Evolutionary conservation across 2,113 vertebrate species (phyloP), one percentile per base, ranked within the genome.

Genomic region (Oreochromis niloticus): DNA sequence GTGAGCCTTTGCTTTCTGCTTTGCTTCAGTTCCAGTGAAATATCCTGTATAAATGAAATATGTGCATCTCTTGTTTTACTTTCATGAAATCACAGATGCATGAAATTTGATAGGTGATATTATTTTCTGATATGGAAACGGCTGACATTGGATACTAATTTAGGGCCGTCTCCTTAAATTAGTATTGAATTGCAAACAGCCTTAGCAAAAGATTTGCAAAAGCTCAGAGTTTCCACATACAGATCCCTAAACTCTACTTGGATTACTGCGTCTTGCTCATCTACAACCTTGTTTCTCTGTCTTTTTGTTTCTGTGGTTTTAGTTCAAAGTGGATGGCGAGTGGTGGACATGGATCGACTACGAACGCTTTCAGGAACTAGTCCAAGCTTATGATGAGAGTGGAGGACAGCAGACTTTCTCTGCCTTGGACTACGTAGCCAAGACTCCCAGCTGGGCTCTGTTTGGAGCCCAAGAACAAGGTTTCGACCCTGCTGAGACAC

Each of bases 301-400:
- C 22, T 39, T 50, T 52, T 80, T 17, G 13, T 6, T 80, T 24
- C 68, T 84, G 24, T 81, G 17, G 27, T 86, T 92, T 82, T 92
- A 99, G 98, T 99, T 99, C 94, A 98, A 97, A 95, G 92, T 98
- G 14, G 87, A 94, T 0, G 96, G 97, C 0, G 96, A 97, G 85
- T 99, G 98, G 98, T 96, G 96, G 96, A 99, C 98, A 0, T 99
- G 98, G 98, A 99, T 99, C 0, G 87, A 99, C 95, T 99, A 98
- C 2, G 89, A 94, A 27, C 95, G 96, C 6, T 99, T 99, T 94
- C 99, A 98, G 92, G 95, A 97, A 79, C 96, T 99, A 61, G 89
- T 96, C 54, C 91, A 43, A 83, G 93, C 88, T 5, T 94, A 96
- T 0, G 95, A 97, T 55, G 93, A 88, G 4, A 98, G 97, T 0